Conservation (phyloP, 2,797 vertebrate genomes). For the Sebastes glaucus region DNA sequence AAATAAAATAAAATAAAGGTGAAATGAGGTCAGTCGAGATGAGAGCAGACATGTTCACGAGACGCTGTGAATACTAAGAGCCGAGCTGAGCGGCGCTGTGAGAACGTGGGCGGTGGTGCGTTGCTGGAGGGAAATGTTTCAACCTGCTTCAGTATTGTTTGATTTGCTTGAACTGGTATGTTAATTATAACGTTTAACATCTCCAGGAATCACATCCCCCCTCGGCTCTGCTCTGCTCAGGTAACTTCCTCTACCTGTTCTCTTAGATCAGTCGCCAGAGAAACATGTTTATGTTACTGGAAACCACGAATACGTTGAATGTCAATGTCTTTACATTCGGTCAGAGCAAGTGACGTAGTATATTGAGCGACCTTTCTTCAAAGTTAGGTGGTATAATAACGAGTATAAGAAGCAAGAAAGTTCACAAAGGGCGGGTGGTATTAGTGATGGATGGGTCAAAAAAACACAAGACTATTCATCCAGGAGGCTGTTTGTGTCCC, state of each 20-base stretch:
- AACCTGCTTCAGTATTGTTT: slow-evolving; percentile 1
- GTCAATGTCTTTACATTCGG: not conserved
- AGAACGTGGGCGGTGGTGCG: not conserved
- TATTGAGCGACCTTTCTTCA: no score
- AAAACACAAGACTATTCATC: not conserved
- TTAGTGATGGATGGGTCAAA: not conserved
- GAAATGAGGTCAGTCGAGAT: not conserved
- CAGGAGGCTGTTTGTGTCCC: not conserved
- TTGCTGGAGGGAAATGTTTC: not conserved
- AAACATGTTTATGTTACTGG: not conserved
- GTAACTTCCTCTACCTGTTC: not conserved
- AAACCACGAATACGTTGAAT: not conserved
- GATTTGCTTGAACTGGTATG: not conserved
- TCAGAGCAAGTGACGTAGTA: not conserved
- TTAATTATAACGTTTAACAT: not conserved
- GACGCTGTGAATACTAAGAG: not conserved
- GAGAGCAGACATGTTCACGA: not conserved
- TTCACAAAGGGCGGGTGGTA: no score
- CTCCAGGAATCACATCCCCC: not conserved
- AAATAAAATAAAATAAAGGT: not conserved
- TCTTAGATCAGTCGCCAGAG: not conserved
- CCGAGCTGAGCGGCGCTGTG: not conserved
- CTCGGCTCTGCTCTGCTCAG: not conserved
- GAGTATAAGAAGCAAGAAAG: no score
- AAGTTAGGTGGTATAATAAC: no score